Conservation (phyloP, 2,797 vertebrate species). For the Hemitrygon akajei region DNA sequence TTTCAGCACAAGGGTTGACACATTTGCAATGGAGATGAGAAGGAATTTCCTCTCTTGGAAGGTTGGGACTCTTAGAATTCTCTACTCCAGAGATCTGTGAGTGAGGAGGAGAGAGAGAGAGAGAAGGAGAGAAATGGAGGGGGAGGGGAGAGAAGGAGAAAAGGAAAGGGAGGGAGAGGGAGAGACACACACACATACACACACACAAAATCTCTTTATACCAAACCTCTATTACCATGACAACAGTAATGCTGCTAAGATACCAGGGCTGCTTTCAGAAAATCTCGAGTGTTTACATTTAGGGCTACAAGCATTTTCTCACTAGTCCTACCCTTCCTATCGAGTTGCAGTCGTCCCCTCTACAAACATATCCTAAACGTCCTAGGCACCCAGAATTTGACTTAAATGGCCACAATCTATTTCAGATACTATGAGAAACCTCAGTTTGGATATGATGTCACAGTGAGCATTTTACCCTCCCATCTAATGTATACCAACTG, state of each 20-base stretch:
- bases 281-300: background rate
- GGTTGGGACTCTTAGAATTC: too few species aligned
- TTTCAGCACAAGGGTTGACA: too few species aligned
- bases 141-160: background rate
- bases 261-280: slow-evolving; percentile 9
- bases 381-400: background rate
- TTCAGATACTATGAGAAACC: background rate
- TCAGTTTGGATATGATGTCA: background rate
- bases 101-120: background rate
- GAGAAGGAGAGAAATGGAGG: background rate
- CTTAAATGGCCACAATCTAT: background rate
- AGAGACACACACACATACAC: background rate
- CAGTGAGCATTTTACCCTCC: background rate
- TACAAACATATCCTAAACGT: background rate
- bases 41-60: too few species aligned
- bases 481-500: background rate
- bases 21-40: too few species aligned
- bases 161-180: background rate
- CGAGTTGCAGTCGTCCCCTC: background rate
- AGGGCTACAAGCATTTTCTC: background rate
- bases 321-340: background rate
- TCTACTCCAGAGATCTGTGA: too few species aligned
- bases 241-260: slow-evolving; percentile 11
- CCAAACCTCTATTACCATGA: background rate
- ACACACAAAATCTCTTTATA: background rate